Evolutionary conservation across 2,888 invertebrate species (phyloP).

Genomic region (Cryptus viduatorius): DNA sequence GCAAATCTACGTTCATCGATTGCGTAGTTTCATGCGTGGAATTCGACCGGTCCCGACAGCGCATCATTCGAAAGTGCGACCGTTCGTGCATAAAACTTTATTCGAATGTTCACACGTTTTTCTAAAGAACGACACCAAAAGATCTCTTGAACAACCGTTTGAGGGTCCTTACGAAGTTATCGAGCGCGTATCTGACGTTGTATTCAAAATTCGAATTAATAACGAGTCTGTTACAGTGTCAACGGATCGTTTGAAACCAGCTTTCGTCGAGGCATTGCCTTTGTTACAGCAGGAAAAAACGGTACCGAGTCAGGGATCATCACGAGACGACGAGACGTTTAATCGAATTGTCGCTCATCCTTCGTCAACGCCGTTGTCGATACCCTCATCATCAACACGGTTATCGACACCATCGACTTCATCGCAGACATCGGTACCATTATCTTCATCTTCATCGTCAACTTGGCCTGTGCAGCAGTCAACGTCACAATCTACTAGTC

Average conservation of each 20-base stretch:
- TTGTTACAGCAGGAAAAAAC: background rate
- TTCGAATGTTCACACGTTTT: conserved; percentile 16
- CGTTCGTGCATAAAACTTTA: conserved; percentile 25
- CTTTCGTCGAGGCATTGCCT: background rate
- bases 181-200: background rate
- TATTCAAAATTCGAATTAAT: conserved; percentile 3
- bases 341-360: background rate
- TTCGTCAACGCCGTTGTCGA: background rate
- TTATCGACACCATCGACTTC: background rate
- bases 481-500: background rate
- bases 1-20: too few relatives aligned
- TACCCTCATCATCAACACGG: background rate
- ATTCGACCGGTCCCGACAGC: background rate
- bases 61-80: conserved; percentile 10
- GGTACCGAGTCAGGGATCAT: background rate
- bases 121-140: background rate
- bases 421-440: background rate
- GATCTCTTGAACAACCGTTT: conserved; percentile 30
- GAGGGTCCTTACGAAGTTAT: conserved; percentile 23
- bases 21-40: too few relatives aligned
- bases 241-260: conserved; percentile 3
- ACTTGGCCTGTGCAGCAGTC: too few relatives aligned
- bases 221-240: background rate
- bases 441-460: too few relatives aligned
- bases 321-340: background rate